These are phyloP conservation scores for Tragelaphus strepsiceros DNA, from an alignment of 2,113 vertebrate genomes.

Conservation along the genomic window DNA sequence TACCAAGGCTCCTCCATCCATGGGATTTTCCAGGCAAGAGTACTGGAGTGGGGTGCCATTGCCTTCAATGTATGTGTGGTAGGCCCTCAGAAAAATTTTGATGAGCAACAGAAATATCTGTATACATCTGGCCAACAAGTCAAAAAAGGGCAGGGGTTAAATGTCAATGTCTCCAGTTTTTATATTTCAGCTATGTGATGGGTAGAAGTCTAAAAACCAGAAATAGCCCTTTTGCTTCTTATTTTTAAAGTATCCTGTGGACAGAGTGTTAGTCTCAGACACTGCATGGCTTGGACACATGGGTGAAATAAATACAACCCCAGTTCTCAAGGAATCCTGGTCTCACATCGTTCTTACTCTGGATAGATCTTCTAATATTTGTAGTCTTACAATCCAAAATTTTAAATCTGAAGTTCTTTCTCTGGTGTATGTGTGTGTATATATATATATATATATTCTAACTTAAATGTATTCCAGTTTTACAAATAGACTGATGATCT, in stretches of 20 bases:
- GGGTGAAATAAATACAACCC: neutral
- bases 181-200: neutral
- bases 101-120: neutral
- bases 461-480: neutral
- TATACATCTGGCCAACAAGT: neutral
- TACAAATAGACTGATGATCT: neutral
- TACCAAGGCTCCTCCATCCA: too few species aligned
- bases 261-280: neutral
- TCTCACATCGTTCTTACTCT: neutral
- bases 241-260: neutral
- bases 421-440: neutral
- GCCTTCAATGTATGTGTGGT: too few species aligned
- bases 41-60: too few species aligned
- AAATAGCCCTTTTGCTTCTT: neutral
- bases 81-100: neutral
- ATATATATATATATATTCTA: neutral
- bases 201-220: neutral
- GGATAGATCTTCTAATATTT: neutral
- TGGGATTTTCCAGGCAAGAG: too few species aligned
- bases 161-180: neutral
- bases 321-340: neutral
- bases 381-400: neutral
- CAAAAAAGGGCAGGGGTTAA: neutral
- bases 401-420: neutral
- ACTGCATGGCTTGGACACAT: neutral